These are phyloP conservation scores for Pomatorhinus ruficollis DNA, from an alignment of 2,113 vertebrate genomes.

Conservation along the genomic window DNA sequence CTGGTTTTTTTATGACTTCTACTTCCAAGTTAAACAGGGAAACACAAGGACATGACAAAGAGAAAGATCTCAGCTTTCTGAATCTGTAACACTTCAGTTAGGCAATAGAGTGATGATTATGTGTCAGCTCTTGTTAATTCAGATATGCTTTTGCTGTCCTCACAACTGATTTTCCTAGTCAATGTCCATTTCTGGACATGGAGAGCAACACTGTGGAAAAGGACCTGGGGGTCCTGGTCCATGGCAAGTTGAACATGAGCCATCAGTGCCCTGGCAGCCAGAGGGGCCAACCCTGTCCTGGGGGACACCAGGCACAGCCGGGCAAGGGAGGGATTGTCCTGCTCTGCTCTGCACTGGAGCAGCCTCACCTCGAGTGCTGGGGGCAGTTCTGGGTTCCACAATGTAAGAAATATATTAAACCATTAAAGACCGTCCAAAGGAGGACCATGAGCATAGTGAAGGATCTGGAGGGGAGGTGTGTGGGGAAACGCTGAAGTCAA, in stretches of 20 bases:
- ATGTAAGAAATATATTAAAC: background rate
- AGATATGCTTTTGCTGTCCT: background rate
- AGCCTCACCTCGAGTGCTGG: rapidly evolving
- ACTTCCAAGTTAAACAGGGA: background rate
- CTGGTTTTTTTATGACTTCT: background rate
- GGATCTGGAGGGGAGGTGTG: background rate
- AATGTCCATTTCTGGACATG: background rate
- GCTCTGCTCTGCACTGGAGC: rapidly evolving
- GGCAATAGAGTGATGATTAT: background rate
- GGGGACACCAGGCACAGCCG: rapidly evolving
- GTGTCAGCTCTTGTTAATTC: background rate
- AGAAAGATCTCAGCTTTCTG: background rate
- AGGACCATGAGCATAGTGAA: background rate
- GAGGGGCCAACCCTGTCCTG: background rate
- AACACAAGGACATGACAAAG: background rate
- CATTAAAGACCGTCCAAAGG: rapidly evolving
- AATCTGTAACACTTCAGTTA: background rate
- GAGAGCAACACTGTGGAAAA: background rate
- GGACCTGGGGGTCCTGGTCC: background rate
- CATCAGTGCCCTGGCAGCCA: background rate
- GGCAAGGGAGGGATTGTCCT: background rate
- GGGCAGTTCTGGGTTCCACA: background rate
- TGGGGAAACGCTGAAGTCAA: background rate
- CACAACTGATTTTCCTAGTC: background rate
- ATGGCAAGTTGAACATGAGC: background rate